Base-by-base conservation (phyloP, 2,113 vertebrate species). In the Thalassoma bifasciatum region DNA sequence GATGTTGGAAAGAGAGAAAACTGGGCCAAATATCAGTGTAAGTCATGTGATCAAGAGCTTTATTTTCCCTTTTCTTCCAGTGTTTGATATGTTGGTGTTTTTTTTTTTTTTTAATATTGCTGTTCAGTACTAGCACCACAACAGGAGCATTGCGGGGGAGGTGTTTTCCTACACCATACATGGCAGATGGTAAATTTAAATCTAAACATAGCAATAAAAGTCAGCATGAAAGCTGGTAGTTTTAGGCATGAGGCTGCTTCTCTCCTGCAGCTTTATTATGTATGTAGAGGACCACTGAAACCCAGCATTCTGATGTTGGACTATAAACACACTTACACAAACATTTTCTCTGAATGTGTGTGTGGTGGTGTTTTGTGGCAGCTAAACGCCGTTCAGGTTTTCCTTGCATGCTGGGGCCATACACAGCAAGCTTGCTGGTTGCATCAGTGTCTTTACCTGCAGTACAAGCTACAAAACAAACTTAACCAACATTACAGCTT, bases 321-420 rank as follows among this genome's bases (percentile, higher is more conserved):
- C 82, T 80, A 65, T 64, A 74, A 75, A 71, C 77, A 72, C 42
- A 59, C 54, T 42, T 68, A 42, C 21, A 42, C 68, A 72, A 58
- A 56, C 57, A n/a, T 76, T 30, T 71, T 65, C 51, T 74, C 51
- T 40, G 69, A 36, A 71, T 26, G 46, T 72, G 83, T 87, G 83
- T 82, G 86, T 70, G 84, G 60, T 60, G 53, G 75, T 77, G 79
- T 86, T 89, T 84, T 89, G 86, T 91, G 92, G 92, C 88, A 92
- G 92, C 91, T 93, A 91, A 86, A 87, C 66, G 54, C 85, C 83
- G 70, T 88, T 90, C 88, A 91, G 91, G 90, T 88, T 90, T 81
- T 88, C 73, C 74, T 81, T 65, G 88, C 88, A 88, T 88, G 91
- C 89, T 83, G 87, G 81, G 75, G 83, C 77, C 74, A 37, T 58